A percentile compares a stretch with the other conserved stretches of the same genome.
Conservation (phyloP, 2,888 invertebrate species). For the Phortica okadai region DNA sequence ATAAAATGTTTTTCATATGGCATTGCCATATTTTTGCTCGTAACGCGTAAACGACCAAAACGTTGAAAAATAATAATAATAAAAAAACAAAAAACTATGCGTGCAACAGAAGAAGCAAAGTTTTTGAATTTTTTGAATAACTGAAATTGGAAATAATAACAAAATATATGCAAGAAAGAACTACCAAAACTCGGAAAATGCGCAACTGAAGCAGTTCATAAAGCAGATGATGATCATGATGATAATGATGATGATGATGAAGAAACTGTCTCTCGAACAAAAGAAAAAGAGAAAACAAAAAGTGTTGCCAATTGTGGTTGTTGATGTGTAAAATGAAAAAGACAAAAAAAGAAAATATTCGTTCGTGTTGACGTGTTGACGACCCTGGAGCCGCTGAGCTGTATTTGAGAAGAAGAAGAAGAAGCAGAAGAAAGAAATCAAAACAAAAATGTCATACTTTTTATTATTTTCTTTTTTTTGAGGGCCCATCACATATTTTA, state of each 20-base stretch:
- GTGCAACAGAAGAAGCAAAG: slow-evolving; percentile 36
- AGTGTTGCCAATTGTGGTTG: slow-evolving; percentile 69
- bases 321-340: slow-evolving; percentile 57
- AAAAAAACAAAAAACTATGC: background rate
- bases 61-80: background rate
- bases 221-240: background rate
- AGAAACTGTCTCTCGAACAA: slow-evolving; percentile 7
- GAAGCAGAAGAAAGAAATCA: background rate
- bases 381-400: slow-evolving; percentile 34
- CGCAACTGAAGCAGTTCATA: background rate
- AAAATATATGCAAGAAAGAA: background rate
- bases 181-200: background rate
- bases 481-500: background rate
- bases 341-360: background rate
- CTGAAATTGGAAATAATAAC: slow-evolving; percentile 14
- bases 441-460: slow-evolving; percentile 15
- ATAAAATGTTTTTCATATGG: background rate
- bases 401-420: background rate
- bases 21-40: slow-evolving; percentile 37
- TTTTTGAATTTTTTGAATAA: slow-evolving; percentile 55
- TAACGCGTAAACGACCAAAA: slow-evolving; percentile 31
- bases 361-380: slow-evolving; percentile 53
- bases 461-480: background rate
- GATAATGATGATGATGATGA: slow-evolving; percentile 28
- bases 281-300: slow-evolving; percentile 29